A percentile compares a stretch with the other conserved stretches of the same genome.
These are phyloP conservation scores for Heterotis niloticus DNA, from an alignment of 2,113 vertebrate genomes.

Conservation along the genomic window DNA sequence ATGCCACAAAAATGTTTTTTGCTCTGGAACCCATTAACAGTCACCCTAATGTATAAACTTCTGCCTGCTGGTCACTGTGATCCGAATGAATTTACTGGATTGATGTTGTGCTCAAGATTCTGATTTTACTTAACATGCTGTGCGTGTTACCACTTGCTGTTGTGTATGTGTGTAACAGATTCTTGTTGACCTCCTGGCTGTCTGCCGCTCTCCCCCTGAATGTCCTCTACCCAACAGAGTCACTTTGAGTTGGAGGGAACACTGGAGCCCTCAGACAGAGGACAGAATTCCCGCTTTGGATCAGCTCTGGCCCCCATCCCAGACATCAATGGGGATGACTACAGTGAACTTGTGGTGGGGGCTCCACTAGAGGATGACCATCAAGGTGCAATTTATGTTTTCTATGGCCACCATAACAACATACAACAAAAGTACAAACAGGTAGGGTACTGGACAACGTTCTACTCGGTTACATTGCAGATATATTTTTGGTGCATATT, in stretches of 20 bases:
- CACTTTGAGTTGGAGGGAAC: conserved; percentile 71
- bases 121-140: no score
- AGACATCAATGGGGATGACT: conserved; percentile 88
- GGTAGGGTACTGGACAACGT: conserved; percentile 53
- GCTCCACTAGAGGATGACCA: conserved; percentile 86
- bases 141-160: no score
- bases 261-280: conserved; percentile 70
- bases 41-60: no score
- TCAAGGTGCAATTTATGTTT: conserved; percentile 83
- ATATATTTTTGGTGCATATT: neutral
- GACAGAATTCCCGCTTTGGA: conserved; percentile 90
- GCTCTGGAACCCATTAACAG: no score
- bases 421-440: conserved; percentile 83
- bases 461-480: neutral
- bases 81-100: no score
- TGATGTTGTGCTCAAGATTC: no score
- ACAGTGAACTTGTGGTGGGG: conserved; percentile 84
- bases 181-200: neutral
- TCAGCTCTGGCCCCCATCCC: conserved; percentile 79
- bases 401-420: conserved; percentile 70
- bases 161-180: no score
- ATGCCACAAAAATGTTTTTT: no score
- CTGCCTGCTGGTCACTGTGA: no score
- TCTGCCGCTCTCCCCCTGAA: neutral
- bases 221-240: conserved; percentile 54